Evolutionary conservation across 2,113 vertebrate species (phyloP).

Genomic region (Peucedramus taeniatus): DNA sequence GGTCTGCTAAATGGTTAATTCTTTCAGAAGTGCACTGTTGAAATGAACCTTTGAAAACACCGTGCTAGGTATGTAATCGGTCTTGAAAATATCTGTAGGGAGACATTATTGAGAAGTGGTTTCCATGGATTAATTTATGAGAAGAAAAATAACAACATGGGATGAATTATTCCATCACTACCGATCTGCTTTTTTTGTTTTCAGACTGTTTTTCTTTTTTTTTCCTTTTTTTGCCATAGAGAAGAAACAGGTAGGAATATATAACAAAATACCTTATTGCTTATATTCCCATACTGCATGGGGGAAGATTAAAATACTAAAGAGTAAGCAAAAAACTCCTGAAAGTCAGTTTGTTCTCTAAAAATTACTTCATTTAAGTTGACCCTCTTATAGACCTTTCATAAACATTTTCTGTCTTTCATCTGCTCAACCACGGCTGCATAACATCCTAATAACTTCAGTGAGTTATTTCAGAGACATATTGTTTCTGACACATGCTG

Average conservation of each 20-base stretch:
- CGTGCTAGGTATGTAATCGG: not conserved
- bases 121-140: not conserved
- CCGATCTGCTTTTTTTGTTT: not conserved
- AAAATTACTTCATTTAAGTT: not conserved
- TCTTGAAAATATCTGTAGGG: not conserved
- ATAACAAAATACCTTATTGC: not conserved
- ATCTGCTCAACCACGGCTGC: not conserved
- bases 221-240: not conserved
- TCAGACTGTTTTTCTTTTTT: not conserved
- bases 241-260: not conserved
- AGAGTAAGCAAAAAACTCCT: not conserved
- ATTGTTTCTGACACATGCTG: constrained; percentile 25
- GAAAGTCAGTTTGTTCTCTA: not conserved
- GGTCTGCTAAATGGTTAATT: not conserved
- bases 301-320: not conserved
- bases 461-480: not conserved
- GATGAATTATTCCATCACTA: not conserved
- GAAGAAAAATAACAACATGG: not conserved
- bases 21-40: not conserved
- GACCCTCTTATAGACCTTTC: not conserved
- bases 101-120: not conserved
- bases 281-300: not conserved
- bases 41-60: not conserved
- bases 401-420: not conserved
- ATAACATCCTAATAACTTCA: not conserved